These are phyloP conservation scores for Tholera decimalis DNA, from an alignment of 2,888 invertebrate species.

Conservation along the genomic window DNA sequence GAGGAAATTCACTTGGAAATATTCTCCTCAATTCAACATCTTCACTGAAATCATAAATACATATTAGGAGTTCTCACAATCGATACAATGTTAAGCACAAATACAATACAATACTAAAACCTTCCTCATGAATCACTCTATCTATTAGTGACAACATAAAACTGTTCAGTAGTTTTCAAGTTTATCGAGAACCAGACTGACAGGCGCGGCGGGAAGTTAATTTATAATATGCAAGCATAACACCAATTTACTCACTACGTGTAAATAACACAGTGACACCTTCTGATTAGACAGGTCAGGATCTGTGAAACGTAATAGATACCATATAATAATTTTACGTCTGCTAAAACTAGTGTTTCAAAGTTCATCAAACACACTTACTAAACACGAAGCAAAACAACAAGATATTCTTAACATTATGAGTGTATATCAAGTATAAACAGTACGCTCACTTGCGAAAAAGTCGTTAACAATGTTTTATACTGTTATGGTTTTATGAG, in stretches of 20 bases:
- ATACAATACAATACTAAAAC: too few species aligned
- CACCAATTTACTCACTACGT: slow-evolving; percentile 87
- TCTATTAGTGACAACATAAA: too few species aligned
- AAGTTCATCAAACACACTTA: slow-evolving; percentile 42
- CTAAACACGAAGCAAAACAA: slow-evolving; percentile 46
- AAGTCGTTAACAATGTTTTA: slow-evolving; percentile 50
- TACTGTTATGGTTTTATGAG: slow-evolving; percentile 55
- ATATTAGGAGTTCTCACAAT: too few species aligned
- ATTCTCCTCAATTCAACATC: slow-evolving; percentile 85
- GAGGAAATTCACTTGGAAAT: slow-evolving; percentile 86
- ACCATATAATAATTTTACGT: neutral
- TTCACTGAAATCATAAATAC: slow-evolving; percentile 74
- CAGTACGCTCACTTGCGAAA: slow-evolving; percentile 50
- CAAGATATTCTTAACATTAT: slow-evolving; percentile 61
- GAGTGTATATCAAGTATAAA: slow-evolving; percentile 39
- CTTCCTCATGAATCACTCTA: too few species aligned
- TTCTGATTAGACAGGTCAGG: slow-evolving; percentile 66
- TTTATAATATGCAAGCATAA: neutral
- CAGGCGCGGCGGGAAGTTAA: too few species aligned
- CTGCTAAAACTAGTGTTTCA: neutral
- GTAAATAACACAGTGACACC: slow-evolving; percentile 77
- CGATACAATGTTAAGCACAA: too few species aligned
- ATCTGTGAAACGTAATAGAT: slow-evolving; percentile 66
- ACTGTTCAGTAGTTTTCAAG: too few species aligned
- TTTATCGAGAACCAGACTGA: too few species aligned